phyloP scores from a whole-genome alignment of 64 coral and sea anemone genomes.

The Montipora foliosa region DNA sequence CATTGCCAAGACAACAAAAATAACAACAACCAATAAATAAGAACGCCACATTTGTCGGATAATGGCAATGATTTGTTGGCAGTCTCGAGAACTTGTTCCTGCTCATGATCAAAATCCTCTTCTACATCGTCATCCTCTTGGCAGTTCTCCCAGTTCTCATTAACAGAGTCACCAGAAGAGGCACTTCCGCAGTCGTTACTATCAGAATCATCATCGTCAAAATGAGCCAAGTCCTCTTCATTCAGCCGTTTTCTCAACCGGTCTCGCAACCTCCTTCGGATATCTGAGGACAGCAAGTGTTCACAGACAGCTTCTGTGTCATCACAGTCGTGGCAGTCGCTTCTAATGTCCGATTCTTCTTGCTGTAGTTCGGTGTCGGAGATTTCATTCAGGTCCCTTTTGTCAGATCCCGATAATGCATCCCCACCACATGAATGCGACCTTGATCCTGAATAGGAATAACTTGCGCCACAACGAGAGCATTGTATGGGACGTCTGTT shows the following conservation, averaged over 20 bases:
- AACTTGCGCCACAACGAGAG: neutral
- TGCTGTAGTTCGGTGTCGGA: neutral
- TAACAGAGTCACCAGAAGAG: neutral
- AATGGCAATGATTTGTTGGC: neutral
- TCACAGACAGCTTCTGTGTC: neutral
- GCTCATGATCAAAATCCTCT: slow-evolving; percentile 23
- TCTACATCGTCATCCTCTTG: slow-evolving; percentile 16
- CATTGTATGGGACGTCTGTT: neutral
- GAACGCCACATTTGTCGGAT: slow-evolving; percentile 23
- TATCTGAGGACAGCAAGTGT: neutral
- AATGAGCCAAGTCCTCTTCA: neutral
- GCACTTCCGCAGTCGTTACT: neutral
- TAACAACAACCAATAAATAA: slow-evolving; percentile 63
- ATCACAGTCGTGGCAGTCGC: neutral
- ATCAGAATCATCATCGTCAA: neutral
- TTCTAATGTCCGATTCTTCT: neutral
- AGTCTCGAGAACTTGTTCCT: neutral
- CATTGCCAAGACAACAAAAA: slow-evolving; percentile 71
- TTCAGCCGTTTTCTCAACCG: neutral
- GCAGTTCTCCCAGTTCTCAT: slow-evolving; percentile 39
- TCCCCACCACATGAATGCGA: neutral
- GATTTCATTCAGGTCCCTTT: neutral
- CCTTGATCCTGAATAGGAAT: slow-evolving; percentile 3
- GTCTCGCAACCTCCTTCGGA: neutral
- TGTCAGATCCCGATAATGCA: neutral